Evolutionary conservation across 2,797 vertebrate species (phyloP).

Genomic region (Kryptolebias ocellatus): DNA sequence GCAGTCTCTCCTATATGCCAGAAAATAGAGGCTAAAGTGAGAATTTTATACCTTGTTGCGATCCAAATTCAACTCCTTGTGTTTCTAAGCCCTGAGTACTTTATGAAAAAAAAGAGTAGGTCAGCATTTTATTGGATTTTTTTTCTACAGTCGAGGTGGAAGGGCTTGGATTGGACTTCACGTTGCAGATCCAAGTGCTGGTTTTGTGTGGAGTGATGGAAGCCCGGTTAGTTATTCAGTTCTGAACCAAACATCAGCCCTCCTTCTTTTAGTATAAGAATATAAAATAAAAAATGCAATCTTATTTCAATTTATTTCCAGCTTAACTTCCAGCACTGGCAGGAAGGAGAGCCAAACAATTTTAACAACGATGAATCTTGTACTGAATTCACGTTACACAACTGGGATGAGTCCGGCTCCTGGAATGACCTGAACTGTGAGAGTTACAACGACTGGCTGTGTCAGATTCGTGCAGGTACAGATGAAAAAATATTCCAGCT

Average conservation of each 20-base stretch:
- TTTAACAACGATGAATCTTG: conserved; percentile 89
- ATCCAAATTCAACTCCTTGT: too few species aligned
- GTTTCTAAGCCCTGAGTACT: too few species aligned
- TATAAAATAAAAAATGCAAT: neutral
- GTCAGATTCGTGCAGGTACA: conserved; percentile 92
- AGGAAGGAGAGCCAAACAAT: conserved; percentile 92
- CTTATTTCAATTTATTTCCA: conserved; percentile 51
- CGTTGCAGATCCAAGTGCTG: conserved; percentile 80
- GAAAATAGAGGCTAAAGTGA: too few species aligned
- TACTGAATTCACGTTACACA: conserved; percentile 74
- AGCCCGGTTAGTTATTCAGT: conserved; percentile 84
- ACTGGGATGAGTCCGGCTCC: conserved; percentile 37
- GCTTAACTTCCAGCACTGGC: conserved; percentile 92
- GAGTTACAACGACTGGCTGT: conserved; percentile 86
- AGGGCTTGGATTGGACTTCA: conserved; percentile 91
- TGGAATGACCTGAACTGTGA: conserved; percentile 94
- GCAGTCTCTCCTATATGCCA: too few species aligned
- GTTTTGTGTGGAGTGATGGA: conserved; percentile 91
- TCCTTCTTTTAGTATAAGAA: neutral
- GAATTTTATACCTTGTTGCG: too few species aligned
- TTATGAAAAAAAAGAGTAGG: too few species aligned
- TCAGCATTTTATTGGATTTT: neutral
- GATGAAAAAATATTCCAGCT: neutral
- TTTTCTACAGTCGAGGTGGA: conserved; percentile 41
- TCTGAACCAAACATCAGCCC: neutral